Evolutionary conservation across 2,888 invertebrate genomes (phyloP).

Genomic region (Emmelina monodactyla): DNA sequence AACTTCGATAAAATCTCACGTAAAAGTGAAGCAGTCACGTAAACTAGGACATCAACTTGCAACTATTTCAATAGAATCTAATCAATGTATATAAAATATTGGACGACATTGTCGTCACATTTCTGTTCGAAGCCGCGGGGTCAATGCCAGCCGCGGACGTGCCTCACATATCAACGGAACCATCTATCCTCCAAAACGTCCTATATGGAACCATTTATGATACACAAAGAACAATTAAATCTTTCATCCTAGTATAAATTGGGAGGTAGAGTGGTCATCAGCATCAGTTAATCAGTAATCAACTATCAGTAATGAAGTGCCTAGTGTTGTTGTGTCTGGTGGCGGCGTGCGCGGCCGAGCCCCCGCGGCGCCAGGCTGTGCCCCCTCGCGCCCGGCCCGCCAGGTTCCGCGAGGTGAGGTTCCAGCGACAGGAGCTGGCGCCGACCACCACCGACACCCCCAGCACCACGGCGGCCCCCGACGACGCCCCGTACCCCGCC

Average conservation of each 20-base stretch:
- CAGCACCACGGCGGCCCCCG: constrained; percentile 36
- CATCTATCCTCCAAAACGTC: constrained; percentile 31
- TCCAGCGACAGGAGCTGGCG: constrained; percentile 49
- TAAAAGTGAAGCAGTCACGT: too few relatives aligned
- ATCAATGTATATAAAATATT: too few relatives aligned
- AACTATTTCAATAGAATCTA: too few relatives aligned
- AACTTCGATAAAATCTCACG: too few relatives aligned
- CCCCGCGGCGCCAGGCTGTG: too few relatives aligned
- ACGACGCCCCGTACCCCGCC: constrained; percentile 35
- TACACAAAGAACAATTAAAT: constrained; percentile 44
- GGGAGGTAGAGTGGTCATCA: constrained; percentile 11
- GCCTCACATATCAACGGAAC: constrained; percentile 22
- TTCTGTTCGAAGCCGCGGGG: constrained; percentile 28
- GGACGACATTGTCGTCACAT: too few relatives aligned
- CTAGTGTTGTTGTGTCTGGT: constrained; percentile 32
- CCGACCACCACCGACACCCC: constrained; percentile 49
- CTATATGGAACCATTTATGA: constrained; percentile 36
- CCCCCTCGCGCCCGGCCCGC: constrained; percentile 52
- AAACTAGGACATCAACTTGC: too few relatives aligned
- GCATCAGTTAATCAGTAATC: constrained; percentile 18
- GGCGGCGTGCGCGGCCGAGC: constrained; percentile 37
- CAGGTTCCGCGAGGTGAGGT: constrained; percentile 36
- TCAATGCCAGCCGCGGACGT: constrained; percentile 44
- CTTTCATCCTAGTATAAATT: constrained; percentile 33
- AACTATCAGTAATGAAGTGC: constrained; percentile 37